Conservation (phyloP, 2,888 invertebrate species). For the Mongoloraphidia duomilia region DNA sequence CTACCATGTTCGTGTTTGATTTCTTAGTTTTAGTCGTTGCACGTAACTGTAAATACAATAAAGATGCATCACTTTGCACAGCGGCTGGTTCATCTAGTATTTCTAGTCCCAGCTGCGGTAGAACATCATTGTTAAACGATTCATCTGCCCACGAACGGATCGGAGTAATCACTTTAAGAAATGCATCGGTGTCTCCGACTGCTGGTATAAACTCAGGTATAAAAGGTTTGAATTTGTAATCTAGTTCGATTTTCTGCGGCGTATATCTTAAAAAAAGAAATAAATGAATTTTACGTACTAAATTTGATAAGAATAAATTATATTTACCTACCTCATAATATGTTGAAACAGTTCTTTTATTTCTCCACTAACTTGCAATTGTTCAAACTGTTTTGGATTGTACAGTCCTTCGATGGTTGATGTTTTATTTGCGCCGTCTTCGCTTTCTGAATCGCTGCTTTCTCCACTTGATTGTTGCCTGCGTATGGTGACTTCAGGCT, state of each 20-base stretch:
- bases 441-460: slow-evolving; percentile 22
- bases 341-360: slow-evolving; percentile 87
- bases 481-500: not conserved
- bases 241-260: slow-evolving; percentile 81
- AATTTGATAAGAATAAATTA: not conserved
- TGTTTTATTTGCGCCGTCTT: slow-evolving; percentile 16
- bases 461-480: not conserved
- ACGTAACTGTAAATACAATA: slow-evolving; percentile 80
- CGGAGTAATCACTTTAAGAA: slow-evolving; percentile 83
- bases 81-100: slow-evolving; percentile 92
- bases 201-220: slow-evolving; percentile 95
- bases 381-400: slow-evolving; percentile 71
- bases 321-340: slow-evolving; percentile 58
- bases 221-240: slow-evolving; percentile 83
- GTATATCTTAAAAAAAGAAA: slow-evolving; percentile 55
- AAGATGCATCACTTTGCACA: slow-evolving; percentile 89
- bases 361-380: slow-evolving; percentile 66
- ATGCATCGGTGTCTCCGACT: slow-evolving; percentile 97
- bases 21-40: slow-evolving; percentile 42
- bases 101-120: slow-evolving; percentile 43
- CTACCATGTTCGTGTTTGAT: slow-evolving; percentile 15
- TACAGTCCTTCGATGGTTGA: slow-evolving; percentile 39
- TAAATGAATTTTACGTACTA: not conserved
- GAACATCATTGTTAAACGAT: slow-evolving; percentile 17
- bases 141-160: slow-evolving; percentile 34